phyloP scores from a whole-genome alignment of 2,888 invertebrate genomes.

The Eristalis pertinax region DNA sequence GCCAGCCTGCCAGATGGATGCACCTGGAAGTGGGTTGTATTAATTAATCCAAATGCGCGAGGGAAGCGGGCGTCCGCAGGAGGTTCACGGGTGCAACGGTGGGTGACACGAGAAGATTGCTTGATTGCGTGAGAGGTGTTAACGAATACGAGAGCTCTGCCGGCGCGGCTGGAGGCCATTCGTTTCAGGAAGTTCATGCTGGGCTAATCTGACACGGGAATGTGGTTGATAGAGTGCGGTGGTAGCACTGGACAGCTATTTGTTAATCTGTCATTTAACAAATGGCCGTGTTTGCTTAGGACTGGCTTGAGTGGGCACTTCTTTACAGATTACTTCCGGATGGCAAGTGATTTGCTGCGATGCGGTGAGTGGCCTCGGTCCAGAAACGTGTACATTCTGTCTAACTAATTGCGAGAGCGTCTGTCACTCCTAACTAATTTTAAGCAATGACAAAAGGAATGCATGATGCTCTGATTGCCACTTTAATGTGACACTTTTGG shows the following conservation, averaged over 20 bases:
- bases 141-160: neutral
- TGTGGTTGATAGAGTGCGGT: neutral
- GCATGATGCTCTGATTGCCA: too few species aligned
- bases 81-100: neutral
- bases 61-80: neutral
- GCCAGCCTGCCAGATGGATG: neutral
- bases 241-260: neutral
- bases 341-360: neutral
- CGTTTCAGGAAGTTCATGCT: neutral
- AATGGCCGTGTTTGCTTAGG: neutral
- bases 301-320: neutral
- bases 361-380: too few species aligned
- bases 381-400: too few species aligned
- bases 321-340: neutral
- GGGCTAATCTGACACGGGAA: neutral
- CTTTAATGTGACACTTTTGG: too few species aligned
- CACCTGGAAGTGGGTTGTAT: neutral
- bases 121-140: constrained; percentile 6
- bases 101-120: neutral
- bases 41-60: neutral
- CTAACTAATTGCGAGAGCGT: too few species aligned
- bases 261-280: neutral
- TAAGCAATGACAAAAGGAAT: too few species aligned
- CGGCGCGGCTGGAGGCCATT: neutral
- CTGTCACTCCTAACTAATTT: too few species aligned